Conservation (phyloP, 2,113 vertebrate species). For the Psilopsiagon aymara region DNA sequence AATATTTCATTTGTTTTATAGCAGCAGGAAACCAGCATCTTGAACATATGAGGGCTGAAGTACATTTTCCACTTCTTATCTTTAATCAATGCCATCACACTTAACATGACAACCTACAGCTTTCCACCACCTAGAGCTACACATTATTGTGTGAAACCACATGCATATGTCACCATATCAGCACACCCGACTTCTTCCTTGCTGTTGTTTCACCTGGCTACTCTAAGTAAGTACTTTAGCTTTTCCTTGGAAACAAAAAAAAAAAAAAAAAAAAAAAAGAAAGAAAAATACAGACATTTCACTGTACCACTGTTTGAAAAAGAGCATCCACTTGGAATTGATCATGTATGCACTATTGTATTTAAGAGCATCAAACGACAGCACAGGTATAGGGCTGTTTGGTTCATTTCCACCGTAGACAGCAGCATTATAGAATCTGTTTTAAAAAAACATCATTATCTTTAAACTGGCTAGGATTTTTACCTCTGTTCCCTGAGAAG, state of each 20-base stretch:
- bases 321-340: neutral
- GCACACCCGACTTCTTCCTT: neutral
- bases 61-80: constrained; percentile 11
- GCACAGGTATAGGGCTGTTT: neutral
- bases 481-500: neutral
- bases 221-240: neutral
- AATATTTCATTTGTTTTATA: constrained; percentile 22
- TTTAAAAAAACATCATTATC: neutral
- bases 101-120: neutral
- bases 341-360: neutral
- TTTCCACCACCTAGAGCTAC: neutral
- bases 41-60: neutral
- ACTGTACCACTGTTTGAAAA: neutral
- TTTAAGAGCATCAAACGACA: neutral
- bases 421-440: neutral
- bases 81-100: constrained; percentile 8
- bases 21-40: neutral
- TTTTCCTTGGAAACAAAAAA: neutral
- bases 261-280: neutral
- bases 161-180: neutral
- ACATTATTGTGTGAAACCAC: neutral
- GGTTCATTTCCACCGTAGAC: neutral
- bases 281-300: neutral
- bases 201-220: neutral
- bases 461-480: neutral